Percentiles rank a stretch among this genome's conserved stretches.
Conservation (phyloP, 2,113 vertebrate species). For the Aviceda subcristata region DNA sequence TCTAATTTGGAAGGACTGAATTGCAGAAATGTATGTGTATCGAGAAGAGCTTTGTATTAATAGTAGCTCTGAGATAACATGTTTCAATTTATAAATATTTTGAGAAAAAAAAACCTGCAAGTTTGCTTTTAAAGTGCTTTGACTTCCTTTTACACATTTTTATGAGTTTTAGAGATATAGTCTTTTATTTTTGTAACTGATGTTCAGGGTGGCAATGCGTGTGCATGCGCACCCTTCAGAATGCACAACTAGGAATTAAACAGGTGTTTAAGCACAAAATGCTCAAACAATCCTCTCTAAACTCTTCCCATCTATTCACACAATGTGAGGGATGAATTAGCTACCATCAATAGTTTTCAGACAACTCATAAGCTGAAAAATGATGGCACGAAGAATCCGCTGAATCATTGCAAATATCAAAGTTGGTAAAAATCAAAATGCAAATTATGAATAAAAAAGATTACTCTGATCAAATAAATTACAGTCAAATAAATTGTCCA, state of each 20-base stretch:
- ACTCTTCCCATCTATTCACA: not conserved
- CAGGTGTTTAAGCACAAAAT: not conserved
- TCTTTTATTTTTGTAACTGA: not conserved
- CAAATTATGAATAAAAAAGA: not conserved
- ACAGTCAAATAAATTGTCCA: not conserved
- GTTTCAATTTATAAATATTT: not conserved
- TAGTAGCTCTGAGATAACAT: not conserved
- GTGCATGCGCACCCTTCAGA: not conserved
- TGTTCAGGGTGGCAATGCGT: not conserved
- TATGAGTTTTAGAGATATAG: not conserved
- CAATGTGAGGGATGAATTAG: not conserved
- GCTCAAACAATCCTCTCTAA: not conserved
- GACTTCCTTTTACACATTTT: not conserved
- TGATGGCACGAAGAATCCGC: not conserved
- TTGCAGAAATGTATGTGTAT: not conserved
- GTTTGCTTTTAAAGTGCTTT: not conserved
- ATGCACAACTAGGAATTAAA: not conserved
- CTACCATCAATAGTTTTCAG: not conserved
- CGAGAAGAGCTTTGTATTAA: not conserved
- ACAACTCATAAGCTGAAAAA: not conserved
- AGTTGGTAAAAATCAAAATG: not conserved
- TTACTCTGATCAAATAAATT: not conserved
- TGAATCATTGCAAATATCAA: not conserved
- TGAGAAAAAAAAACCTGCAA: not conserved
- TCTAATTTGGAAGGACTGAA: not conserved